These are phyloP conservation scores for Intellagama lesueurii DNA, from an alignment of 2,797 vertebrate genomes.

Conservation along the genomic window DNA sequence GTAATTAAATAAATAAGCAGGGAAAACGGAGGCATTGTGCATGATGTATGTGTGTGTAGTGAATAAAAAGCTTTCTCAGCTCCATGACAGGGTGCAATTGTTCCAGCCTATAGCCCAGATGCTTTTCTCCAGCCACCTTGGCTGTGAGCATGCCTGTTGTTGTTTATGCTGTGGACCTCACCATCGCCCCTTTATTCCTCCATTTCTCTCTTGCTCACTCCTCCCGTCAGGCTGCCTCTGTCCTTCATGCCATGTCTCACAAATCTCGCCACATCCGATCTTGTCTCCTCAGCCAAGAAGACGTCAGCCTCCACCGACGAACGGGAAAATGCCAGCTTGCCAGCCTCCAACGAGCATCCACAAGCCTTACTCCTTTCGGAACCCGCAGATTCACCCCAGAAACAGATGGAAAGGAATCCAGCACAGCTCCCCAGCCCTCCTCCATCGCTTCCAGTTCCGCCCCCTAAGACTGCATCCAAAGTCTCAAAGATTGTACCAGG, in stretches of 20 bases:
- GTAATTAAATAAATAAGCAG: not conserved
- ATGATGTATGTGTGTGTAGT: not conserved
- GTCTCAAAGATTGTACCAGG: conserved; percentile 76
- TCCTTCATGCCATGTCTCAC: conserved; percentile 55
- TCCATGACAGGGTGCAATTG: conserved; percentile 3
- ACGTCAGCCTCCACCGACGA: conserved; percentile 69
- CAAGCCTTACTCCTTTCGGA: conserved; percentile 81
- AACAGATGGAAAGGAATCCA: conserved; percentile 72
- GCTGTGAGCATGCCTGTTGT: conserved; percentile 38
- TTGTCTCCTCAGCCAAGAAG: conserved; percentile 73
- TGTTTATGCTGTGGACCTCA: conserved; percentile 18
- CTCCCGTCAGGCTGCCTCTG: conserved; percentile 39
- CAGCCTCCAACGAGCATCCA: conserved; percentile 73
- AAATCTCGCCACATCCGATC: conserved; percentile 55
- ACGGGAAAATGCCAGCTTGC: conserved; percentile 64
- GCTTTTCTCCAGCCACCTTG: not conserved
- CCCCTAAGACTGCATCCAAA: conserved; percentile 78
- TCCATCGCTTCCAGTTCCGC: conserved; percentile 75
- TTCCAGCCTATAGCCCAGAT: conserved; percentile 15
- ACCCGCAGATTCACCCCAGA: conserved; percentile 74
- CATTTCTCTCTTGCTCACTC: not conserved
- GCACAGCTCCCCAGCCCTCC: conserved; percentile 80
- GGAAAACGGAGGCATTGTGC: conserved; percentile 14
- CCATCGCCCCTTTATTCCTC: conserved; percentile 43
- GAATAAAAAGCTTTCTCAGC: conserved; percentile 4